Base-by-base conservation (phyloP, 2,113 vertebrate genomes). In the Glaucidium brasilianum region DNA sequence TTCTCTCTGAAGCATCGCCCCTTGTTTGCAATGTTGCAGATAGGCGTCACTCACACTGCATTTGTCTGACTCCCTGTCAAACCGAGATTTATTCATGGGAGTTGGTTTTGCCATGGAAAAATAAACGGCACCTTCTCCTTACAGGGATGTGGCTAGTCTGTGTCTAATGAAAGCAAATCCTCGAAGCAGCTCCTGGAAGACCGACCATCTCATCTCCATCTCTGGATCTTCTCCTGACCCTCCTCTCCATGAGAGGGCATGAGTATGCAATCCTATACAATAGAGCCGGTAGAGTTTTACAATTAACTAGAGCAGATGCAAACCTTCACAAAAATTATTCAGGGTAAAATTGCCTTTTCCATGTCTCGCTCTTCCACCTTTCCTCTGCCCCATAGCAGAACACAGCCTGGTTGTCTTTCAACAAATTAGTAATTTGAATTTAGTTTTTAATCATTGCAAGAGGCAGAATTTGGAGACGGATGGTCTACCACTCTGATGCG, bases 61-160 rank as follows among this genome's bases (percentile, higher is more conserved):
- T 85, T 85, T 85, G 68, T 39, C 79, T 49, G 69, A 34, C 49
- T 84, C 58, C 35, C 79, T 87, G 88, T 53, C 90, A 82, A 60
- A 86, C 43, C 0, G 0, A 77, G 52, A 59, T 72, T 81, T 88
- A 75, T 47, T 84, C 39, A 39, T 4, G 15, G 58, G 49, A 88
- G 49, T 32, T 3, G 2, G 16, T 59, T 93, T 91, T 87, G 52
- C 62, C n/a, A 26, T 19, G 60, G 43, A 47, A 94, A 90, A 88
- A 59, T 29, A n/a, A 68, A 47, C 1, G 2, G 32, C n/a, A 45
- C 8, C 50, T 87, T 89, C 43, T 78, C 34, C 49, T 7, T 32
- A 4, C 13, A 10, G 30, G 60, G 43, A 34, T 52, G 30, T n/a
- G 52, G 6, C 23, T 72, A 19, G 29, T 60, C 53, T 41, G 35